phyloP scores from a whole-genome alignment of 2,888 invertebrate genomes.

The Galerucella calmariensis region DNA sequence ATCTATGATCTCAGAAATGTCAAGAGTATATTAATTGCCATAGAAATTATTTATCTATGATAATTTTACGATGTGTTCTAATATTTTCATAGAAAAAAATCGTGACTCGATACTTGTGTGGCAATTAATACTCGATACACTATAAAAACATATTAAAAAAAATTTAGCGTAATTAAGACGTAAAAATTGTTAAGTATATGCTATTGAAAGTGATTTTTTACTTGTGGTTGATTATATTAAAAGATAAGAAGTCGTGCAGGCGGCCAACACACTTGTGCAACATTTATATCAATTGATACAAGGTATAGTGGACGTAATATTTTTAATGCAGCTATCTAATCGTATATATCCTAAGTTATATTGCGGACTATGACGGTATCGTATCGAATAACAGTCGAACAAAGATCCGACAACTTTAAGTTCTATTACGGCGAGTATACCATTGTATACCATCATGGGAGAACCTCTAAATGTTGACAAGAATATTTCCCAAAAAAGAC shows the following conservation, averaged over 20 bases:
- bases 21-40: background rate
- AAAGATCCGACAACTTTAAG: too few species aligned
- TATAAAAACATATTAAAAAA: constrained; percentile 3
- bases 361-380: too few species aligned
- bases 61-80: constrained; percentile 12
- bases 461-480: too few species aligned
- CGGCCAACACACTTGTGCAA: background rate
- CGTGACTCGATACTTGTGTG: background rate
- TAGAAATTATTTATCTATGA: constrained; percentile 10
- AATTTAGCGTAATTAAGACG: constrained; percentile 1
- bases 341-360: too few species aligned
- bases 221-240: constrained; percentile 1
- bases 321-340: too few species aligned
- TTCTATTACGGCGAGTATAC: too few species aligned
- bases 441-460: too few species aligned
- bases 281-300: background rate
- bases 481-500: too few species aligned
- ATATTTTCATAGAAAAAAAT: constrained; percentile 5
- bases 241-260: background rate
- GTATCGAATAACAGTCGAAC: too few species aligned
- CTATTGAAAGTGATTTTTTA: background rate
- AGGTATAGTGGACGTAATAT: too few species aligned
- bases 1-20: constrained; percentile 16
- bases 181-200: constrained; percentile 5
- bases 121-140: constrained; percentile 4